Base-by-base conservation (phyloP, 2,113 vertebrate genomes). In the Trichechus manatus region DNA sequence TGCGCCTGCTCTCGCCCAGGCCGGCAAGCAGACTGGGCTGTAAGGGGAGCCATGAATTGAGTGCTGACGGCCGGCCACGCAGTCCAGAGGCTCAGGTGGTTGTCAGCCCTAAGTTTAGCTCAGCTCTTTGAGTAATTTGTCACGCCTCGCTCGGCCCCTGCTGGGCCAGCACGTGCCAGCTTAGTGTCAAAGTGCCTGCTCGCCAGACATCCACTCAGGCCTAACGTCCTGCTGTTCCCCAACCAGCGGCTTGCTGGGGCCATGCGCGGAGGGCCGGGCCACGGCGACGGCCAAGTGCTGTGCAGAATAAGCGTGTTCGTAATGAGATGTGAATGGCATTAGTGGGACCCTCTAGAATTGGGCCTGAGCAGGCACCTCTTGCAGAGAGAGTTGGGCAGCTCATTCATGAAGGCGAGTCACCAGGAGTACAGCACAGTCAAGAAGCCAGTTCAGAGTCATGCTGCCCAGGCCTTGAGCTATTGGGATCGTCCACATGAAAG, bases 161-260 rank as follows among this genome's bases (percentile, higher is more conserved):
- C 99, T 99, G 99, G 99, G 99, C 98, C 98, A 99, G 99, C 99
- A 99, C 99, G 99, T 99, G 99, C 99, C 99, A 98, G 99, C 98
- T 99, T 99, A 98, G 98, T 97, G 99, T 98, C 98, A 98, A 96
- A 98, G 98, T 97, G 98, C 98, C 99, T 98, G 98, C 98, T 98
- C 97, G 98, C 99, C 99, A 99, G 99, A 99, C 99, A 98, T 98
- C 98, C 99, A 98, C 98, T 98, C 99, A 98, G 98, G 98, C 98
- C 98, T 98, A 97, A 98, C 98, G 78, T 98, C 98, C 99, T 98
- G 99, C 99, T 99, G 99, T 98, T 98, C 96, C 97, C 96, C 77
- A 82, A 98, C 98, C 98, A 89, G 97, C 33, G 96, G 97, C 98
- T 98, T 97, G 98, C 98, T 98, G 98, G 98, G 98, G 98, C 99